Evolutionary conservation across 2,113 vertebrate species (phyloP).

Genomic region (Mastomys coucha): DNA sequence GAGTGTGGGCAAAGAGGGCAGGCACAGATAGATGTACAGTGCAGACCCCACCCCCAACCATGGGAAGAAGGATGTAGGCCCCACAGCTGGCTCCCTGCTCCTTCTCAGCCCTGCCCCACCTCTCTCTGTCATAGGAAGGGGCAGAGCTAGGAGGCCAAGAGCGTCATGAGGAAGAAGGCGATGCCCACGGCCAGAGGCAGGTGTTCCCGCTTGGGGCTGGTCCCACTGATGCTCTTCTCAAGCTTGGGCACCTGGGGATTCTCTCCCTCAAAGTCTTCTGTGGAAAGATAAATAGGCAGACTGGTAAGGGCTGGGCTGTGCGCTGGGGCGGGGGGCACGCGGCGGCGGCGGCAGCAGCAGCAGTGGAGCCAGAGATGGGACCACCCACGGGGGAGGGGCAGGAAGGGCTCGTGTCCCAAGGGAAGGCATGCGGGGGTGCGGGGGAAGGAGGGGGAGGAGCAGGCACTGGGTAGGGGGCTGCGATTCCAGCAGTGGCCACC

Average conservation of each 20-base stretch:
- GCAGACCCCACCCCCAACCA: conserved; percentile 61
- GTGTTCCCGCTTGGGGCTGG: conserved; percentile 95
- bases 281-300: conserved; percentile 58
- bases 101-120: conserved; percentile 46
- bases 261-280: conserved; percentile 91
- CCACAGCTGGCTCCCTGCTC: conserved; percentile 18
- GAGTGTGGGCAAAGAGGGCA: conserved; percentile 16
- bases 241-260: conserved; percentile 95
- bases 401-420: not conserved
- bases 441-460: not conserved
- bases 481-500: conserved; percentile 78
- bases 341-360: conserved; percentile 72
- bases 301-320: conserved; percentile 32
- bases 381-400: conserved; percentile 51
- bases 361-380: conserved; percentile 59
- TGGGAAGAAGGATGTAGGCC: not conserved
- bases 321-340: not conserved
- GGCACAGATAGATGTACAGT: conserved; percentile 50
- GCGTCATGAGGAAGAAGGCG: conserved; percentile 92
- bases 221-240: conserved; percentile 98
- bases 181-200: conserved; percentile 93
- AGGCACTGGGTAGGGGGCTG: conserved; percentile 71
- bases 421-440: conserved; percentile 38
- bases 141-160: conserved; percentile 94
- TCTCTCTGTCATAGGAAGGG: conserved; percentile 10